Conservation (phyloP, 1,140 invertebrate species). For the Zelostemma sp. region DNA sequence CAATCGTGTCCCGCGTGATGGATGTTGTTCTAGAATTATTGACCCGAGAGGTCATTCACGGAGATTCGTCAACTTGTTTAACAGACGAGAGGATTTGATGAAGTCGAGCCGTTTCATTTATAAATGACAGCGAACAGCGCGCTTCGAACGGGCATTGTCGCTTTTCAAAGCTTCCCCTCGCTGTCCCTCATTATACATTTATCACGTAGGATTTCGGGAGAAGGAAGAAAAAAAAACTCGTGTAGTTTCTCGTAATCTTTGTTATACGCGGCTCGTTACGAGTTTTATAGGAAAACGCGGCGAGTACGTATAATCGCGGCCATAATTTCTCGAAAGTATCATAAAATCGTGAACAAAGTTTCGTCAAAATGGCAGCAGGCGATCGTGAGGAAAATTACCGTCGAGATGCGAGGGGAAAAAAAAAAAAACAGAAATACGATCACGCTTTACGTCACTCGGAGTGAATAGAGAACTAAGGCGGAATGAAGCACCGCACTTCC, state of each 20-base stretch:
- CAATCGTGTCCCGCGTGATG: conserved; percentile 29
- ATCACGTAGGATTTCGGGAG: too few relatives aligned
- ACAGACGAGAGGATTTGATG: conserved; percentile 15
- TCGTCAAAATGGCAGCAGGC: conserved; percentile 40
- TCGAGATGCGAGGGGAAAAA: conserved; percentile 25
- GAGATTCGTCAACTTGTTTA: conserved; percentile 37
- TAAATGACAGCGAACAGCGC: background rate
- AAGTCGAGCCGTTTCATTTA: conserved; percentile 6
- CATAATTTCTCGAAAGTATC: conserved; percentile 8
- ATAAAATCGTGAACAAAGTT: conserved; percentile 5
- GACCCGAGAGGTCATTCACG: conserved; percentile 25
- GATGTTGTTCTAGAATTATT: conserved; percentile 24
- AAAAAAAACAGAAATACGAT: conserved; percentile 48
- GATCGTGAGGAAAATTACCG: conserved; percentile 45
- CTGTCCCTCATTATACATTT: too few relatives aligned
- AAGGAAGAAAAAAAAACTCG: too few relatives aligned
- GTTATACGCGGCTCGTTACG: too few relatives aligned
- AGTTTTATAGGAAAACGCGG: too few relatives aligned
- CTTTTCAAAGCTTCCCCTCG: too few relatives aligned
- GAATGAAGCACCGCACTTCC: conserved; percentile 34
- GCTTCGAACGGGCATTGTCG: too few relatives aligned
- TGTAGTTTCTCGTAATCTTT: too few relatives aligned
- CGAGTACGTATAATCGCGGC: background rate
- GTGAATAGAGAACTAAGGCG: conserved; percentile 36
- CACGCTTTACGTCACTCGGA: conserved; percentile 48